Percentiles rank a stretch among this genome's conserved stretches.
Conservation (phyloP, 2,113 vertebrate species). For the Butorides virescens region DNA sequence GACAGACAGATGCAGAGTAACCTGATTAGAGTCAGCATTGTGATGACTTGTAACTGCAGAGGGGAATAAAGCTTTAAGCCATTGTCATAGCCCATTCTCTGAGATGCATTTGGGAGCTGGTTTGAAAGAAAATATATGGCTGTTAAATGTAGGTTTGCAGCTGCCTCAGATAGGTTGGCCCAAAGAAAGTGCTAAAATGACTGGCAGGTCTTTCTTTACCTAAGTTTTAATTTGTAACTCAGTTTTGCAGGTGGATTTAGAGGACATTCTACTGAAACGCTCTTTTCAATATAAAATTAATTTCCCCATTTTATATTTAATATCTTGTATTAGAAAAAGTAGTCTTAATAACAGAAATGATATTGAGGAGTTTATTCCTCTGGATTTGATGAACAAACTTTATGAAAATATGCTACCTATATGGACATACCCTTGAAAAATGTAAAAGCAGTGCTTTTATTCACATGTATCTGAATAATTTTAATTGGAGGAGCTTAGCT, state of each 20-base stretch:
- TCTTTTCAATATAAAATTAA: background rate
- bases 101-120: slow-evolving; percentile 67
- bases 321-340: background rate
- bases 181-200: slow-evolving; percentile 20
- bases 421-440: background rate
- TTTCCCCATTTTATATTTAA: background rate
- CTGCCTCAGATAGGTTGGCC: slow-evolving; percentile 18
- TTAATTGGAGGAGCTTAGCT: background rate
- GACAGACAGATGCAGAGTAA: slow-evolving; percentile 85
- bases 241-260: slow-evolving; percentile 31
- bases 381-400: background rate
- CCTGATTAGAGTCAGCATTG: slow-evolving; percentile 78
- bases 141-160: slow-evolving; percentile 56
- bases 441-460: background rate
- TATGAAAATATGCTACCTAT: background rate
- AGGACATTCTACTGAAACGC: background rate
- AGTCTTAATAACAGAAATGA: background rate
- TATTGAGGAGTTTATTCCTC: background rate
- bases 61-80: slow-evolving; percentile 71
- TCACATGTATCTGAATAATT: background rate
- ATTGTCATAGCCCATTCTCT: slow-evolving; percentile 67
- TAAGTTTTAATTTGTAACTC: slow-evolving; percentile 60
- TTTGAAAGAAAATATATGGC: slow-evolving; percentile 65
- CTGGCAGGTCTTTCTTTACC: background rate
- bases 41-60: slow-evolving; percentile 79